Evolutionary conservation across 2,888 invertebrate species (phyloP), one percentile per base, ranked within the genome.

Genomic region (Cremastinae sp.): DNA sequence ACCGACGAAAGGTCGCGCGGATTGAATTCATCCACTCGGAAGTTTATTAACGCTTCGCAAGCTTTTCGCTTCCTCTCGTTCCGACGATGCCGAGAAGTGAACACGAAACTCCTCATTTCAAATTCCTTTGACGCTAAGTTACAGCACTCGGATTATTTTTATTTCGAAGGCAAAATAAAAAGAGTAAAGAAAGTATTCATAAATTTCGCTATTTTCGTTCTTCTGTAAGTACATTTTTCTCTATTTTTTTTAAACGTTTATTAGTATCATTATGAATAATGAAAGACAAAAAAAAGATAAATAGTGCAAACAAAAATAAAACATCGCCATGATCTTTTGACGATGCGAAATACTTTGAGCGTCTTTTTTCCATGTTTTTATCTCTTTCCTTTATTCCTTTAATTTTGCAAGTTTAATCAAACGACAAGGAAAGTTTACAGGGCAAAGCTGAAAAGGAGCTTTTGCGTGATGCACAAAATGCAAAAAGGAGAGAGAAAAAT

Each of bases 21-120:
- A 84, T 85, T 81, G 81, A 80, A 85, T 85, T 83, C 83, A 83
- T 80, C 77, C 84, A 75, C 79, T 79, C 66, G 82, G 79, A 83
- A 84, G 78, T 82, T 81, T 84, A 85, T 83, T 83, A 81, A 80
- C 74, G 68, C 58, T 51, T n/a, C n/a, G n/a, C 71, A 64, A 73
- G 69, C 41, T 58, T 70, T 45, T 56, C 53, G 41, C 69, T 51
- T 66, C 49, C 35, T 39, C 59, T 28, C 56, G 68, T 68, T 49
- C 56, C 47, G 58, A 14, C 35, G 41, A 37, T 20, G 55, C 49
- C 49, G 49, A 49, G 39, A 49, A 47, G 49, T n/a, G 45, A 66
- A 66, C 53, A 45, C 66, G 55, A 53, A 28, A 51, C 43, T 55
- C 20, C 18, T 70, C 64, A 39, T 65, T 66, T 66, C 59, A 47